phyloP scores from a whole-genome alignment of 2,888 invertebrate genomes.

The Ectemnius lituratus region DNA sequence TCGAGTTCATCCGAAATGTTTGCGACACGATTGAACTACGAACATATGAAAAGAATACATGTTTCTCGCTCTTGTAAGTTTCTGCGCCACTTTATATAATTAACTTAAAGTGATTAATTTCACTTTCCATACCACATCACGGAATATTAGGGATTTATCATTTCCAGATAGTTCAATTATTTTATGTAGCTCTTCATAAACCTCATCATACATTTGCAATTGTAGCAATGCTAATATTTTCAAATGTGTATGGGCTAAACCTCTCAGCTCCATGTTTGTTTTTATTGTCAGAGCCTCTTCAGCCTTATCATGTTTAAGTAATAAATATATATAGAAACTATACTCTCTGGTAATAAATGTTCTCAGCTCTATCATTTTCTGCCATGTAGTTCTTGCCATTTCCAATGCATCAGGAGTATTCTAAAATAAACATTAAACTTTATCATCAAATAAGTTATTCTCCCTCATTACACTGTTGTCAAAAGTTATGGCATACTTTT shows the following conservation, averaged over 20 bases:
- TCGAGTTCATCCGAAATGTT: not conserved
- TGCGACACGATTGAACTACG: not conserved
- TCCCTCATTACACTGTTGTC: not conserved
- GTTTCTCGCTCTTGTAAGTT: not conserved
- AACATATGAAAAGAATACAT: not conserved
- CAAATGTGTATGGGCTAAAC: constrained; percentile 80
- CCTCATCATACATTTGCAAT: constrained; percentile 83
- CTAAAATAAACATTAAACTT: constrained; percentile 77
- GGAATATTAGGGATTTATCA: too few relatives aligned
- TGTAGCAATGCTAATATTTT: constrained; percentile 83
- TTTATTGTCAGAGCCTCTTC: constrained; percentile 82
- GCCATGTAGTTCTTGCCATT: constrained; percentile 82
- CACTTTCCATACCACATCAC: constrained; percentile 40
- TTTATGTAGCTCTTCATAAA: constrained; percentile 80
- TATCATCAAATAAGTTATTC: constrained; percentile 57
- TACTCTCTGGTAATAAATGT: constrained; percentile 82
- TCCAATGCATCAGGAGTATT: constrained; percentile 84
- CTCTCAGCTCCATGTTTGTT: too few relatives aligned
- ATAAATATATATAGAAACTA: constrained; percentile 83
- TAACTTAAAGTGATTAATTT: not conserved
- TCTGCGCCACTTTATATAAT: not conserved
- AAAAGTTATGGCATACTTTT: constrained; percentile 80
- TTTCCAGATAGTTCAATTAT: too few relatives aligned
- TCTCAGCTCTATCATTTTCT: constrained; percentile 80
- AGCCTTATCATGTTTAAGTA: constrained; percentile 84